Conservation (phyloP, 2,888 invertebrate genomes). For the Endotricha flammealis region DNA sequence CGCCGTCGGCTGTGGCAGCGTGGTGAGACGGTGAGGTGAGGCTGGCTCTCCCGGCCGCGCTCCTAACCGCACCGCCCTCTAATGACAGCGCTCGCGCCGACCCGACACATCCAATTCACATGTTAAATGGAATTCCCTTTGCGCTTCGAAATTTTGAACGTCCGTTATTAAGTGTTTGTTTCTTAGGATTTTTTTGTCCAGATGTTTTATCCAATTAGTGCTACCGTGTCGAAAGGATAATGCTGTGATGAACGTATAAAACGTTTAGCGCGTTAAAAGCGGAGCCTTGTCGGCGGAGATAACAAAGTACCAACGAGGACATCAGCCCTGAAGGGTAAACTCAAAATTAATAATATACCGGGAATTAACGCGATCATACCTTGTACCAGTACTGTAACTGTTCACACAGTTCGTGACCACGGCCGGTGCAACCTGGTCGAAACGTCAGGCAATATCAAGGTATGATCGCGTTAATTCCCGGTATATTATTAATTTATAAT, state of each 20-base stretch:
- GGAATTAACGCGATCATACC: too few relatives aligned
- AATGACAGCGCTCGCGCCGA: slow-evolving; percentile 60
- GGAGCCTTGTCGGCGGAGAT: slow-evolving; percentile 53
- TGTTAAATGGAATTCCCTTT: slow-evolving; percentile 75
- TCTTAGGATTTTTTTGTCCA: slow-evolving; percentile 67
- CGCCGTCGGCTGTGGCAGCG: slow-evolving; percentile 26
- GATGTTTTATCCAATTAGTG: slow-evolving; percentile 75
- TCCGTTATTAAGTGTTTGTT: slow-evolving; percentile 74
- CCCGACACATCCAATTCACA: slow-evolving; percentile 74
- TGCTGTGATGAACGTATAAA: slow-evolving; percentile 66
- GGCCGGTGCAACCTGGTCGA: too few relatives aligned
- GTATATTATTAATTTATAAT: too few relatives aligned
- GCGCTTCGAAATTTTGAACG: slow-evolving; percentile 65
- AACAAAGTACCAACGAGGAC: slow-evolving; percentile 31
- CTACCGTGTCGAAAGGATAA: slow-evolving; percentile 79
- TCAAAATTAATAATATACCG: slow-evolving; percentile 11
- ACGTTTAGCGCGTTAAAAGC: slow-evolving; percentile 68
- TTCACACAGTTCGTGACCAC: too few relatives aligned
- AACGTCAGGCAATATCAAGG: too few relatives aligned
- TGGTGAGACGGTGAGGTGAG: background rate
- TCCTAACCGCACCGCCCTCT: slow-evolving; percentile 38
- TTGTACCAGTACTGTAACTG: too few relatives aligned
- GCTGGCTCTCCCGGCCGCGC: slow-evolving; percentile 14
- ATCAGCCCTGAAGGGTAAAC: slow-evolving; percentile 13
- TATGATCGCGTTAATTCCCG: too few relatives aligned